Conservation (phyloP, 1,140 invertebrate genomes). For the Trichomalopsis sarcophagae region DNA sequence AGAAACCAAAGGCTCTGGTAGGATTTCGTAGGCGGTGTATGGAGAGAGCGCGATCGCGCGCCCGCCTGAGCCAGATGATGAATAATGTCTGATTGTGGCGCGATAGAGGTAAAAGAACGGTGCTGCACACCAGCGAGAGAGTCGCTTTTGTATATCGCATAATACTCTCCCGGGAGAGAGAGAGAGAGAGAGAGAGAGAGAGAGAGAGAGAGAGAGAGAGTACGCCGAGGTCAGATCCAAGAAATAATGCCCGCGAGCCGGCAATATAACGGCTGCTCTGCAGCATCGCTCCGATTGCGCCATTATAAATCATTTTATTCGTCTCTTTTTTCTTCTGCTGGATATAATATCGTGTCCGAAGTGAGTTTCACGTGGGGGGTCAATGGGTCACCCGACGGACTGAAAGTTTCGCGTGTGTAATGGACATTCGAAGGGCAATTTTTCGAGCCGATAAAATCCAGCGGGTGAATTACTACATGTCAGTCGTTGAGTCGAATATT, state of each 20-base stretch:
- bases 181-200: not conserved
- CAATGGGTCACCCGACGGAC: constrained; percentile 55
- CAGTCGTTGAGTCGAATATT: not conserved
- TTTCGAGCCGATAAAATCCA: not conserved
- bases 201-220: not conserved
- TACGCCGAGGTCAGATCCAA: constrained; percentile 59
- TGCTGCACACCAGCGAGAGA: not conserved
- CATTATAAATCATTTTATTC: constrained; percentile 68
- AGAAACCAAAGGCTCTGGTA: not conserved
- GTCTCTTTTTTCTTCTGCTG: constrained; percentile 16
- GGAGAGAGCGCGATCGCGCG: not conserved
- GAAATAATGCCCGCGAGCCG: constrained; percentile 63
- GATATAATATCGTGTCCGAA: constrained; percentile 37
- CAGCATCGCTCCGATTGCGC: constrained; percentile 67
- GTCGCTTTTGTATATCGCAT: not conserved
- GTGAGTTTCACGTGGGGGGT: constrained; percentile 61
- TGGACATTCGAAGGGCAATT: not conserved
- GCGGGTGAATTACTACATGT: not conserved
- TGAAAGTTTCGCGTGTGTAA: not conserved
- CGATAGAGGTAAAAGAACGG: not conserved
- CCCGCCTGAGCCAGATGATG: not conserved
- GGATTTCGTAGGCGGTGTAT: not conserved
- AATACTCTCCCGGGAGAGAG: not conserved
- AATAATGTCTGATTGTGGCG: constrained; percentile 19
- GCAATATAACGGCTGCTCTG: constrained; percentile 64